These are phyloP conservation scores for Calvadosia cruxmelitensis DNA, from an alignment of 30 jellyfish, hydroid and myxozoan species.

Conservation along the genomic window DNA sequence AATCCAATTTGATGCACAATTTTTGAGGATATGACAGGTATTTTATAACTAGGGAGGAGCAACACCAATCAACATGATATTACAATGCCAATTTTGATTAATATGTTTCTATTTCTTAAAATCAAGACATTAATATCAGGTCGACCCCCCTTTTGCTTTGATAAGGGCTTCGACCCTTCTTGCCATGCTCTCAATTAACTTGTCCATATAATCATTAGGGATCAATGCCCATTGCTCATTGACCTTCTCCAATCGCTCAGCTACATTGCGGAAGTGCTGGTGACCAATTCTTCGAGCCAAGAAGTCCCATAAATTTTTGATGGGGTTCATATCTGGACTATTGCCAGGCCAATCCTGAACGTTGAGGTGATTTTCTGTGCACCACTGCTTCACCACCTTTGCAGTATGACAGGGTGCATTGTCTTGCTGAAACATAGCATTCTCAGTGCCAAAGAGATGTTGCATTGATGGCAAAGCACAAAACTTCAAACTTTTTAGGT, in stretches of 20 bases:
- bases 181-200: background rate
- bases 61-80: no score
- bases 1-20: no score
- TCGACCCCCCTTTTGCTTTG: constrained; percentile 1
- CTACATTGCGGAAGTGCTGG: constrained; percentile 4
- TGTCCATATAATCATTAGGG: background rate
- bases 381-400: constrained; percentile 2
- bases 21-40: no score
- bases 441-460: background rate
- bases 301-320: constrained; percentile 5
- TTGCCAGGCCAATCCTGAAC: constrained; percentile 9
- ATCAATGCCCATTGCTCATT: constrained; percentile 9
- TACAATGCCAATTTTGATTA: no score
- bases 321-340: no score
- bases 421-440: constrained; percentile 28
- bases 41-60: no score
- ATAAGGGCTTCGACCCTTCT: constrained; percentile 3
- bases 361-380: background rate
- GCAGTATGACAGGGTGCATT: constrained; percentile 47
- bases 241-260: constrained; percentile 3
- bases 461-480: constrained; percentile 18
- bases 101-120: background rate
- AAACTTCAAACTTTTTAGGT: constrained; percentile 4
- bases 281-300: background rate
- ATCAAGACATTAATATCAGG: background rate